These are phyloP conservation scores for Clarias laeviceps DNA, from an alignment of 2,797 vertebrate species.

Conservation along the genomic window DNA sequence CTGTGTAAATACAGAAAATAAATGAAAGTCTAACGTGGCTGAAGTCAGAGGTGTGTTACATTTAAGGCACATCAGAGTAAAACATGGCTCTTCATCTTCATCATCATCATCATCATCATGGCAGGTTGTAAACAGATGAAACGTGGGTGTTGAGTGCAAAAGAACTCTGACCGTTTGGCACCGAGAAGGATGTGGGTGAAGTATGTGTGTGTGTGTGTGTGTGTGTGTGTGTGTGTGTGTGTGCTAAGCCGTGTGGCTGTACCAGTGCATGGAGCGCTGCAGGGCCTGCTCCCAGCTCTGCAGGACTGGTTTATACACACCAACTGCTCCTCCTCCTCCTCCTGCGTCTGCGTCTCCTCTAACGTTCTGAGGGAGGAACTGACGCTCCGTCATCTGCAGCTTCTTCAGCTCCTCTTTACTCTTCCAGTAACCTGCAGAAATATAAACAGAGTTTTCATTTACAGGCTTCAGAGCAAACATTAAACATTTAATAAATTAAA, in stretches of 20 bases:
- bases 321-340: not conserved
- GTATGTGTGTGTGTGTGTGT: not conserved
- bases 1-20: not conserved
- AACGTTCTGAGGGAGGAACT: slow-evolving; percentile 79
- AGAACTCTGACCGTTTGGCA: not conserved
- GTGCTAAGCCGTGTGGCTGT: slow-evolving; percentile 68
- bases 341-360: slow-evolving; percentile 47
- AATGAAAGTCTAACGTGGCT: not conserved
- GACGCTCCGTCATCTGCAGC: slow-evolving; percentile 74
- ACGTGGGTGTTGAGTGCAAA: not conserved
- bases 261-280: slow-evolving; percentile 85
- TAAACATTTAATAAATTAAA: not conserved
- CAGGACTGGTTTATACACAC: slow-evolving; percentile 72
- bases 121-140: slow-evolving; percentile 14
- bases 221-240: not conserved
- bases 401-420: slow-evolving; percentile 86
- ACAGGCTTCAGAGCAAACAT: not conserved
- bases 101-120: not conserved
- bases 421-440: slow-evolving; percentile 85
- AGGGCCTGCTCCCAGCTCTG: slow-evolving; percentile 88
- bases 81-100: not conserved
- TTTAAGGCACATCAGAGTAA: slow-evolving; percentile 1
- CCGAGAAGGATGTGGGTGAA: not conserved
- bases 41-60: not conserved
- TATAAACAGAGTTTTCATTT: not conserved